Base-by-base conservation (phyloP, 2,797 vertebrate species). In the Trachops cirrhosus region DNA sequence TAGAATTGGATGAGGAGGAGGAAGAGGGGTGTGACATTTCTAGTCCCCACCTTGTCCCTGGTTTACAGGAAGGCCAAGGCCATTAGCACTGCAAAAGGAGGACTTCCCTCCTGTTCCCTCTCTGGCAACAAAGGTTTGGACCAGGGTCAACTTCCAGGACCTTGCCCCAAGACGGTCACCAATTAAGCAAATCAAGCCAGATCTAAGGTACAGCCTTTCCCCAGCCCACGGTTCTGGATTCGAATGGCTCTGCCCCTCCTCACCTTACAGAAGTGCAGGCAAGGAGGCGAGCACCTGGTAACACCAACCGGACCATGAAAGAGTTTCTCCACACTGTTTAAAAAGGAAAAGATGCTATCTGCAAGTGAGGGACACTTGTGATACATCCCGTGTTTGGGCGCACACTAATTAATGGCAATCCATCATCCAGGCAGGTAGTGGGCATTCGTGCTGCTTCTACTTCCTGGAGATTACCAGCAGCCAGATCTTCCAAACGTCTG, bases 371-470 rank as follows among this genome's bases (percentile, higher is more conserved):
- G 29, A 50, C 32, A 22, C 37, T 78, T 57, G 68, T 93, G 80
- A 97, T 68, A 92, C 92, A 93, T 93, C 29, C 50, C 12, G 14
- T 57, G 46, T 32, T 83, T 83, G 95, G 82, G 37, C 46, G 93
- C 78, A 59, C 24, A 12, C 24, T 91, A 89, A 94, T 93, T 77
- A 89, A 84, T 44, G 57, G 39, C 59, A 84, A 64, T 87, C 93
- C 50, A 68, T 87, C 90, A 91, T 91, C 32, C 64, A 94, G 85
- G 83, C 73, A 91, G 54, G n/a, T 90, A 84, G 78, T n/a, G 39
- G 48, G 26, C 26, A 37, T 75, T 85, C 57, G 2, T 39, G 16
- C 67, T 88, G 26, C 32, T 71, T 88, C 64, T 32, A 54, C n/a
- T 86, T 93, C 37, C 68, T 44, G 24, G 39, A 44, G 62, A 83